These are phyloP conservation scores for Cyprinella venusta DNA, from an alignment of 2,797 vertebrate species.

Conservation along the genomic window DNA sequence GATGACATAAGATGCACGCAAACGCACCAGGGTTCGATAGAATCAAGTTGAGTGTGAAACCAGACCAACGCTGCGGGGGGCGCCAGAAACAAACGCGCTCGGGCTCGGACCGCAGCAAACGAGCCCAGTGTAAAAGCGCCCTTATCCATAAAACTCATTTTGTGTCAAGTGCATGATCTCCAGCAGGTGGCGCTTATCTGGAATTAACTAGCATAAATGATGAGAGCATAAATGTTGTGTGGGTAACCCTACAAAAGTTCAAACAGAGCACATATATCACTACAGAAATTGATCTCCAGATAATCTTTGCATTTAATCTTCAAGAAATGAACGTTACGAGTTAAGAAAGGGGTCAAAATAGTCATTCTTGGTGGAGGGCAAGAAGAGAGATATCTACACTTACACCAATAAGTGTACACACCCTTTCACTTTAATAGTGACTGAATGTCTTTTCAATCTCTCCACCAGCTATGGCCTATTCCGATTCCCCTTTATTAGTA, in stretches of 20 bases:
- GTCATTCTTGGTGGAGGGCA: neutral
- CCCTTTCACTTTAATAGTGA: neutral
- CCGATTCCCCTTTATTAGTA: neutral
- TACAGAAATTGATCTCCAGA: neutral
- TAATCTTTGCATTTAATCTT: slow-evolving; percentile 1
- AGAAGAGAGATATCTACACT: neutral
- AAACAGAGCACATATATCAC: neutral
- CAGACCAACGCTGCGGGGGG: too few species aligned
- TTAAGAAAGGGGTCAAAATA: neutral
- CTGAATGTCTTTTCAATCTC: neutral
- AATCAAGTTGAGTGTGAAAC: too few species aligned
- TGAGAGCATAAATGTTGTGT: neutral
- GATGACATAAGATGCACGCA: too few species aligned
- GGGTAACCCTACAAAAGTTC: neutral
- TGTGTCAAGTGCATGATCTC: neutral
- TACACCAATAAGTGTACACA: neutral
- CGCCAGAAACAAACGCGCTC: too few species aligned
- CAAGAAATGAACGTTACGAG: neutral
- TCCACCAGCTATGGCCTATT: neutral
- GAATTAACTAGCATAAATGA: neutral
- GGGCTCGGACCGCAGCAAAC: too few species aligned
- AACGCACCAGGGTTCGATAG: too few species aligned
- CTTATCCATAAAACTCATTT: neutral
- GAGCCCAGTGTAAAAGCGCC: too few species aligned
- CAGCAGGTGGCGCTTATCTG: slow-evolving; percentile 9